Evolutionary conservation across 2,888 invertebrate genomes (phyloP), one percentile per base, ranked within the genome.

Genomic region (Furcula furcula): DNA sequence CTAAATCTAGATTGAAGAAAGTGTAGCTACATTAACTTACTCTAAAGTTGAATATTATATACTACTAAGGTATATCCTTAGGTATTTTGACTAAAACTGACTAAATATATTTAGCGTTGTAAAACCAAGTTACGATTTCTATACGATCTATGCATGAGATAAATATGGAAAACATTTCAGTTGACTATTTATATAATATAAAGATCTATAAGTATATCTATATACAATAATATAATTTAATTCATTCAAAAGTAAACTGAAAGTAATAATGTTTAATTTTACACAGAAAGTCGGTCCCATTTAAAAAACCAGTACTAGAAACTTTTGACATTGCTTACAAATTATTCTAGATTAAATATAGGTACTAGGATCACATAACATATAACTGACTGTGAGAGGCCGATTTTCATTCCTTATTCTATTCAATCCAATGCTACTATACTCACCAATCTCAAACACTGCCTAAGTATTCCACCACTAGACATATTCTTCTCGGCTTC

Each of bases 401-500:
- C n/a, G 7, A 12, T 9, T 26, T 26, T 26, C 9, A 9, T 13
- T 5, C 9, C 26, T 1, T 0, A 26, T 3, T 4, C 23, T 7
- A 23, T 7, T 21, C 14, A n/a, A 11, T 7, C 6, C 11, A 16
- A 16, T 1, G 2, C 1, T 7, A 12, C 2, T 13, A 6, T 18
- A 82, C 93, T 90, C 76, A 94, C 97, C 91, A 99, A 89, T 77
- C 99, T 90, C 40, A 99, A 91, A 76, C 99, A 98, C 85, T 99
- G 99, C 36, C 99, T 88, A 34, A 99, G 88, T 57, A 99, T 99
- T 28, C 99, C 99, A n/a, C 99, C 99, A 63, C 97, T 96, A 29
- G 98, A 98, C 99, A 99, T 99, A 77, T 99, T 99, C 88, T 99
- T 99, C 88, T 99, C 99, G 0, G 98, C 97, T 84, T 99, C 99